Base-by-base conservation (phyloP, 2,888 invertebrate genomes). In the Acleris sparsana region DNA sequence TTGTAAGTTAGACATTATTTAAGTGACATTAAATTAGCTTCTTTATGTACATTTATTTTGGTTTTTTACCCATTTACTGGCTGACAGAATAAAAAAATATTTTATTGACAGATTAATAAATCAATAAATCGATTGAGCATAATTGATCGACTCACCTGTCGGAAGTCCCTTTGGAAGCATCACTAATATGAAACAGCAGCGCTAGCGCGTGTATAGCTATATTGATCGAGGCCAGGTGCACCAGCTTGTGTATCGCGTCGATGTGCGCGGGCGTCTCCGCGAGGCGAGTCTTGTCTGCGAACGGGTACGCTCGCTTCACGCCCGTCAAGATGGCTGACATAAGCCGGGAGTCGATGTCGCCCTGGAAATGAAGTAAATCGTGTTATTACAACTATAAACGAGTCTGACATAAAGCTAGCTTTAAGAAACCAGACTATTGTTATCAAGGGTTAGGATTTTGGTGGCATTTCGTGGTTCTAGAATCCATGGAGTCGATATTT, bases 251-350 rank as follows among this genome's bases (percentile, higher is more conserved):
- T 62, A 97, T 88, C 0, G 96, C 95, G 77, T 96, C 94, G 18
- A 96, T 87, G 76, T 97, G 96, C 25, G 94, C 91, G 0, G 90
- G 79, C 0, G 96, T 82, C 43, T 93, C 90, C 0, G 89, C 80
- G 4, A 90, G 64, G 0, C 94, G 87, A 58, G 94, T 94, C 56
- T 94, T 82, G 86, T 96, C 95, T 0, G 97, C 96, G 89, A 95
- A 97, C 0, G 97, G 97, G 88, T 96, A 97, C 0, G 97, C 96
- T 58, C 96, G 93, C 78, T 96, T 97, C 1, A 97, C 96, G 0
- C 97, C 97, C 3, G 95, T 95, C 62, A 97, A 82, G 9, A 97
- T 93, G 0, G 95, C 96, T 20, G 95, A 95, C 95, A 97, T 95
- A 79, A 97, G 93, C 53, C 96, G 94, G 7, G 95, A 95, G 79